phyloP scores from a whole-genome alignment of 1,140 invertebrate species.

The Capitella teleta region DNA sequence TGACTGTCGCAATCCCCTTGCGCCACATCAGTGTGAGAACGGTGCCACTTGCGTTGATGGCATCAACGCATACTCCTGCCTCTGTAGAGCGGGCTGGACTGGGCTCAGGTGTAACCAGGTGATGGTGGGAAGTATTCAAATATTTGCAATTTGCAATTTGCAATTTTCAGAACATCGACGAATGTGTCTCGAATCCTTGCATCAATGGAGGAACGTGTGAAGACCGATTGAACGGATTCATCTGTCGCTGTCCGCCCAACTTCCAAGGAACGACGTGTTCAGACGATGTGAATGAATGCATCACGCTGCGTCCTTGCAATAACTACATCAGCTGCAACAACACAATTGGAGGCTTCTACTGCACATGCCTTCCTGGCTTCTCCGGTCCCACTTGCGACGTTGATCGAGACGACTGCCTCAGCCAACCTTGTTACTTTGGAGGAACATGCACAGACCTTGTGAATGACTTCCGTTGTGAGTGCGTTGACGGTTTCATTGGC shows the following conservation, averaged over 20 bases:
- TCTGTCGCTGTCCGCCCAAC: conserved; percentile 13
- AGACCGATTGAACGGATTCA: conserved; percentile 52
- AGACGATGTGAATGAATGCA: conserved; percentile 16
- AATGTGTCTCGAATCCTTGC: conserved; percentile 66
- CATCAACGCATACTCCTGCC: too few relatives aligned
- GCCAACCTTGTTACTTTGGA: conserved; percentile 8
- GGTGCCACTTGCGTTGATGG: too few relatives aligned
- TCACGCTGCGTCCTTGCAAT: conserved; percentile 3
- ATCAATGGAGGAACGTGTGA: conserved; percentile 61
- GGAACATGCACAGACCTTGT: conserved; percentile 6
- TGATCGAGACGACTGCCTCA: conserved; percentile 1
- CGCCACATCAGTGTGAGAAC: too few relatives aligned
- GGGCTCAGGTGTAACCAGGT: too few relatives aligned
- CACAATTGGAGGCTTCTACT: conserved; percentile 11
- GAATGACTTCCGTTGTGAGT: conserved; percentile 12
- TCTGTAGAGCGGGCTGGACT: too few relatives aligned
- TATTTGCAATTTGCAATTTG: too few relatives aligned
- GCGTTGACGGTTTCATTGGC: conserved; percentile 16
- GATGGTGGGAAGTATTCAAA: too few relatives aligned
- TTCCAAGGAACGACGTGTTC: conserved; percentile 16
- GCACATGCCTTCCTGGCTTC: conserved; percentile 10
- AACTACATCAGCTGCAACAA: conserved; percentile 11
- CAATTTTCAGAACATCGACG: conserved; percentile 16
- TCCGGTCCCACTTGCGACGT: neutral
- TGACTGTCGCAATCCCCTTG: neutral